Conservation (phyloP, 2,113 vertebrate genomes). For the Nyctereutes procyonoides region DNA sequence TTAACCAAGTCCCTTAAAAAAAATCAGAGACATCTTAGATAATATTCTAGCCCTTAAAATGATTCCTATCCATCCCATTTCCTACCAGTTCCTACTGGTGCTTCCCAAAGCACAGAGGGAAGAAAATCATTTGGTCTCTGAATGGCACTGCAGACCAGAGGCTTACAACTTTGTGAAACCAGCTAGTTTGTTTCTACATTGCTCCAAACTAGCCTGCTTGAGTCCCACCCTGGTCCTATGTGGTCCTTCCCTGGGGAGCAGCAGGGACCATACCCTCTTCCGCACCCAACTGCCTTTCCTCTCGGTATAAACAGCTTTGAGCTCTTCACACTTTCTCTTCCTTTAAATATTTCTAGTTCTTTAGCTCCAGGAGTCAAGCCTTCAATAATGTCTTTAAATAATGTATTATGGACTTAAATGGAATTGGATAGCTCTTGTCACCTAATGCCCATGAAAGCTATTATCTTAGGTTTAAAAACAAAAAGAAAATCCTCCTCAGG, state of each 20-base stretch:
- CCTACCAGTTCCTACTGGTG: background rate
- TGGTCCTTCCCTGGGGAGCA: background rate
- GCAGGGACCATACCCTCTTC: background rate
- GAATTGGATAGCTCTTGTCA: background rate
- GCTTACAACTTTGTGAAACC: background rate
- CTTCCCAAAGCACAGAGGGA: background rate
- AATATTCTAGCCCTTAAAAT: slow-evolving; percentile 17
- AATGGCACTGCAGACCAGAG: background rate
- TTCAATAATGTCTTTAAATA: slow-evolving; percentile 40
- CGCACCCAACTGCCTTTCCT: background rate
- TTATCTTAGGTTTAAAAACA: background rate
- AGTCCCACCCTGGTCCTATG: background rate
- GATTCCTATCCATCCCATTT: background rate
- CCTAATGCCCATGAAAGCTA: background rate
- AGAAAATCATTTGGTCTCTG: background rate
- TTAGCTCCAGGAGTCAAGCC: background rate
- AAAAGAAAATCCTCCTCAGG: background rate
- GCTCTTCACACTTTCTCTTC: background rate
- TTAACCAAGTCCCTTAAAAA: slow-evolving; percentile 47
- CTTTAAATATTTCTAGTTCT: background rate
- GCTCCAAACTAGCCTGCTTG: background rate
- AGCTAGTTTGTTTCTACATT: no score
- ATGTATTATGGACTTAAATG: background rate
- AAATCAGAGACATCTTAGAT: background rate
- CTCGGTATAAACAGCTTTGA: background rate